Evolutionary conservation across 2,888 invertebrate species (phyloP), one percentile per base, ranked within the genome.

Genomic region (Lasioglossum marginatum): DNA sequence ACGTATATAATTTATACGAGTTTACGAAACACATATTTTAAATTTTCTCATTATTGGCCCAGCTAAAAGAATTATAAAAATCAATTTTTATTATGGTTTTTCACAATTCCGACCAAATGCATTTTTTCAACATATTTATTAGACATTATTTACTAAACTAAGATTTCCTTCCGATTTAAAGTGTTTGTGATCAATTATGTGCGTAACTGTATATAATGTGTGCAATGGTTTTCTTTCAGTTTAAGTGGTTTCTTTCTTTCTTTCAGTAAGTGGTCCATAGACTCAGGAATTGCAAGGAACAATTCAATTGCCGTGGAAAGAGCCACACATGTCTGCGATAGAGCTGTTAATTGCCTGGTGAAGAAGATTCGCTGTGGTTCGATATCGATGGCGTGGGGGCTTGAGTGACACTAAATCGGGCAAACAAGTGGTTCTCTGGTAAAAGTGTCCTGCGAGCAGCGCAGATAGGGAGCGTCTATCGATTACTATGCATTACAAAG

Each of bases 401-500:
- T 45, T 43, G 23, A 57, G 45, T 80, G 43, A 68, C n/a, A 23
- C 27, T 23, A 66, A 60, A 70, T 34, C 43, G 23, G 74, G 19
- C 63, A 23, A 71, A 81, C 43, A 83, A 79, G 77, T 75, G 57
- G 63, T 75, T 66, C 71, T 63, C n/a, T 16, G 77, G 60, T 66
- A 66, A 85, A 86, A 85, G 71, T 79, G 77, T 60, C 77, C 70
- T 12, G 71, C 57, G 74, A 68, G 72, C 79, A 70, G 70, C 77
- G 71, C 37, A 81, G 89, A 83, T 86, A 81, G 45, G 40, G 63
- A 31, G 80, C 83, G 43, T 87, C 81, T 82, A 89, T 88, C 86
- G 86, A 81, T 86, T 84, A 77, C 85, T 74, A 80, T 85, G 86
- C 83, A 87, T 91, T 87, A 88, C 89, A 85, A 82, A 91, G 82